These are phyloP conservation scores for Channa maculata DNA, from an alignment of 2,113 vertebrate species.

Conservation along the genomic window DNA sequence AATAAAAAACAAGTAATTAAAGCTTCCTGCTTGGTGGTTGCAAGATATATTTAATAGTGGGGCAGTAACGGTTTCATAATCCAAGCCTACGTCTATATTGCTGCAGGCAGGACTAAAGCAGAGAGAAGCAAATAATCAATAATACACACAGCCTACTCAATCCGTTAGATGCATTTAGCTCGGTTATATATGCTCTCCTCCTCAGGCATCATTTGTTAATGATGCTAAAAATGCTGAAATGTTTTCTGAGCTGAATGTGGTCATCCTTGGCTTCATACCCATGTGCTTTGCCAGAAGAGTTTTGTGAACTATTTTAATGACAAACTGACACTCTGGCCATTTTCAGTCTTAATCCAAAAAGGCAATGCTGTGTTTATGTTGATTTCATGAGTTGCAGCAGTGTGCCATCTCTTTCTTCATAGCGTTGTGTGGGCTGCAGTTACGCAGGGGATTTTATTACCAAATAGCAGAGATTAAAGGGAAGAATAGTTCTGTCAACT, in stretches of 20 bases:
- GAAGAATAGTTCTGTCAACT: constrained; percentile 7
- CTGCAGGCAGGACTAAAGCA: constrained; percentile 53
- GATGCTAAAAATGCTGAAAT: constrained; percentile 19
- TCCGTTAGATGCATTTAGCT: constrained; percentile 46
- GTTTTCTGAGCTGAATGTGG: constrained; percentile 25
- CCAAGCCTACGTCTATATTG: constrained; percentile 33
- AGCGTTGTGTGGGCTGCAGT: constrained; percentile 62
- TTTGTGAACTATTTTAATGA: constrained; percentile 3
- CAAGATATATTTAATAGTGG: constrained; percentile 21
- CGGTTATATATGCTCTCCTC: constrained; percentile 32
- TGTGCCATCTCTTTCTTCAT: constrained; percentile 47
- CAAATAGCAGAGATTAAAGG: constrained; percentile 47
- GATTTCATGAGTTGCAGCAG: constrained; percentile 39
- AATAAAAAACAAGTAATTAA: constrained; percentile 12
- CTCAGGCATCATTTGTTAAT: constrained; percentile 42
- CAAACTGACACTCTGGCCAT: constrained; percentile 2
- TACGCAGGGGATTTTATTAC: constrained; percentile 51
- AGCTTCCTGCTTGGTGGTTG: neutral
- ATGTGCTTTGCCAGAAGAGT: neutral
- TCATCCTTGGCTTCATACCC: constrained; percentile 5
- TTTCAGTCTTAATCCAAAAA: constrained; percentile 31
- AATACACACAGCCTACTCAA: constrained; percentile 57
- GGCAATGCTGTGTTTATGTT: constrained; percentile 22
- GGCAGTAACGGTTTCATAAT: constrained; percentile 54
- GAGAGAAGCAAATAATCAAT: constrained; percentile 70